A percentile compares a stretch with the other conserved stretches of the same genome.
Evolutionary conservation across 2,113 vertebrate genomes (phyloP).

Genomic region (Zeus faber): DNA sequence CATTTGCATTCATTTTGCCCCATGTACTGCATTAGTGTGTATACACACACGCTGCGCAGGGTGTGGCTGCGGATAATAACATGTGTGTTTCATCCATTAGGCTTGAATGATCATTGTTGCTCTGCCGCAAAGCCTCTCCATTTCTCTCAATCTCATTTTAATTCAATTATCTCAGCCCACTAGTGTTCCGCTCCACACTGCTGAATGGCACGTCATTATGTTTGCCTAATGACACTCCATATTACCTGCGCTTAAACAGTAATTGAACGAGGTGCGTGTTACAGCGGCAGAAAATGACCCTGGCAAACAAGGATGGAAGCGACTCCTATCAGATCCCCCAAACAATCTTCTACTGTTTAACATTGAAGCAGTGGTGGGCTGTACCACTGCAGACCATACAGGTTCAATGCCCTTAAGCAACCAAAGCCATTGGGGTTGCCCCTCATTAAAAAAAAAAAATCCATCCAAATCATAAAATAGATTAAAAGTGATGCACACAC

Average conservation of each 20-base stretch:
- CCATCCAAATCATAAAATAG: too few species aligned
- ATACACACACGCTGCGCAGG: conserved; percentile 13
- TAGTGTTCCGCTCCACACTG: conserved; percentile 53
- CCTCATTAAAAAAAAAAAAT: too few species aligned
- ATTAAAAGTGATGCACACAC: too few species aligned
- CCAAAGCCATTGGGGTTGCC: too few species aligned
- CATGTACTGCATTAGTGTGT: not conserved
- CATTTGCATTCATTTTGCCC: conserved; percentile 56
- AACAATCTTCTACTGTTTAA: conserved; percentile 1
- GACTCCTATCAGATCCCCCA: too few species aligned
- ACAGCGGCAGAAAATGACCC: conserved; percentile 55
- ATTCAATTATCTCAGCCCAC: conserved; percentile 66
- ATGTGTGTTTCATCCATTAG: conserved; percentile 56
- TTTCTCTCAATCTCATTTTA: conserved; percentile 57
- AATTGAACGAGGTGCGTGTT: conserved; percentile 52
- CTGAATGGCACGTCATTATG: conserved; percentile 67
- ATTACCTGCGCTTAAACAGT: conserved; percentile 49
- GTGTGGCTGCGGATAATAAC: conserved; percentile 54
- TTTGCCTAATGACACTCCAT: conserved; percentile 60
- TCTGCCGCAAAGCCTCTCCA: conserved; percentile 39
- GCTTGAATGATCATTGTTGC: conserved; percentile 62
- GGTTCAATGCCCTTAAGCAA: conserved; percentile 30
- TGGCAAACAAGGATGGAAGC: too few species aligned
- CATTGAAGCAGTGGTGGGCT: conserved; percentile 1
- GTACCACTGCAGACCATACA: not conserved